phyloP scores from a whole-genome alignment of 1,140 invertebrate genomes.

The Matsumurasca onukii region DNA sequence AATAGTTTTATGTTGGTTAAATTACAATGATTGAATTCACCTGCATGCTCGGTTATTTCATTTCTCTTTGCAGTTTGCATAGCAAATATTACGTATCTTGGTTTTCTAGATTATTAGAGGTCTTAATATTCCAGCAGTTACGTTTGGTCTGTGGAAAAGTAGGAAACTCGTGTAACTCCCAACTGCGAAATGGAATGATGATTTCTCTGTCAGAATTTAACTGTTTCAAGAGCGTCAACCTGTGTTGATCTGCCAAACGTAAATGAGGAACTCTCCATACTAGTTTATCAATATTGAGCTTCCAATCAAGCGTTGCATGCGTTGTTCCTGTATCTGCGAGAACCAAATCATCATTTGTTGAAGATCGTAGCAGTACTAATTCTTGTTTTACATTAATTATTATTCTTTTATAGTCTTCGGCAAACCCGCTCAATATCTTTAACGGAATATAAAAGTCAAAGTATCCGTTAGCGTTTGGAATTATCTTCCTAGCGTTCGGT shows the following conservation, averaged over 20 bases:
- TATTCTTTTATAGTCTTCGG: conserved; percentile 51
- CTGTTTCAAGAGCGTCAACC: background rate
- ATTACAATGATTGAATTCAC: conserved; percentile 35
- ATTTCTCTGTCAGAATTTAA: conserved; percentile 3
- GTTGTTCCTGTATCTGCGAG: background rate
- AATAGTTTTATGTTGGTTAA: conserved; percentile 34
- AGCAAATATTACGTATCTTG: conserved; percentile 36
- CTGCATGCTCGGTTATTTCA: background rate
- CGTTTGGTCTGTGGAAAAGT: conserved; percentile 41
- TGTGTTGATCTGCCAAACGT: background rate
- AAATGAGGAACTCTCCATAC: conserved; percentile 41
- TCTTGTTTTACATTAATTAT: conserved; percentile 51
- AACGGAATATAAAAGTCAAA: conserved; percentile 49
- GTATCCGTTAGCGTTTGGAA: conserved; percentile 13
- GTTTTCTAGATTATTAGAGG: conserved; percentile 19
- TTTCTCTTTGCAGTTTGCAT: conserved; percentile 37
- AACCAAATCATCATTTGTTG: conserved; percentile 40
- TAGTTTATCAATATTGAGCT: conserved; percentile 42
- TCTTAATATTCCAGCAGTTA: conserved; percentile 44
- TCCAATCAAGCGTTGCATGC: conserved; percentile 21
- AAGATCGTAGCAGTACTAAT: conserved; percentile 47
- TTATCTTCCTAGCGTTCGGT: background rate
- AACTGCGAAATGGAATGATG: conserved; percentile 27
- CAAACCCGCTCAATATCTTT: conserved; percentile 48
- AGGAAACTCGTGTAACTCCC: conserved; percentile 49